A percentile compares a stretch with the other conserved stretches of the same genome.
phyloP scores from a whole-genome alignment of 2,113 vertebrate species.

The Cyanoliseus patagonus region DNA sequence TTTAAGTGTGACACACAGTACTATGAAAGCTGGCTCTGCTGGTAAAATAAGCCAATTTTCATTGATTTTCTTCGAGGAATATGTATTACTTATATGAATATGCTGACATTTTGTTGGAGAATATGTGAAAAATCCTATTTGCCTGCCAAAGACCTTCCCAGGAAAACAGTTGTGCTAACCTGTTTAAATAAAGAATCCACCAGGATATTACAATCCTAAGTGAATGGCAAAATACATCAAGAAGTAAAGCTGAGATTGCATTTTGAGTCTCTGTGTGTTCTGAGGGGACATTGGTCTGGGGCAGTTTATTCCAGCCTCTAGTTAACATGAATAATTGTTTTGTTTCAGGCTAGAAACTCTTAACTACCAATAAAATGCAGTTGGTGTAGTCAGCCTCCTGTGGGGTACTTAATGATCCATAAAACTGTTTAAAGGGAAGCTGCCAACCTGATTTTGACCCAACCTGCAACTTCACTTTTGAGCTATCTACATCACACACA shows the following conservation, averaged over 20 bases:
- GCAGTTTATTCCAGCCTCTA: not conserved
- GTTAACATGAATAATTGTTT: constrained; percentile 48
- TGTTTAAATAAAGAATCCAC: not conserved
- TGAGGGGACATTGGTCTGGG: not conserved
- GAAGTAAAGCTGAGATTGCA: not conserved
- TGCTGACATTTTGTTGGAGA: not conserved
- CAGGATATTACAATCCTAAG: not conserved
- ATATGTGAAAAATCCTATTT: not conserved
- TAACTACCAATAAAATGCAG: not conserved
- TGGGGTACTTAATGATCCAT: constrained; percentile 47
- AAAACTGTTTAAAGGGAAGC: constrained; percentile 40
- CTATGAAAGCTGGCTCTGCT: not conserved
- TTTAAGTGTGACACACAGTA: not conserved
- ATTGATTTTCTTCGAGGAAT: not conserved
- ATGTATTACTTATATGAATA: not conserved
- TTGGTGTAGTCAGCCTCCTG: constrained; percentile 17
- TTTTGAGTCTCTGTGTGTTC: not conserved
- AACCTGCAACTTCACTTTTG: not conserved
- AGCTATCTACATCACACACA: not conserved
- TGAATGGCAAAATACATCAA: not conserved
- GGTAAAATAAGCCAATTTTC: not conserved
- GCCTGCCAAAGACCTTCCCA: constrained; percentile 2
- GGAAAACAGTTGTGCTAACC: constrained; percentile 8
- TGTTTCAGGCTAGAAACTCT: constrained; percentile 21
- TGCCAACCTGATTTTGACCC: constrained; percentile 42